These are phyloP conservation scores for Porites lobata DNA, from an alignment of 92 coral and sea anemone genomes.

Conservation along the genomic window DNA sequence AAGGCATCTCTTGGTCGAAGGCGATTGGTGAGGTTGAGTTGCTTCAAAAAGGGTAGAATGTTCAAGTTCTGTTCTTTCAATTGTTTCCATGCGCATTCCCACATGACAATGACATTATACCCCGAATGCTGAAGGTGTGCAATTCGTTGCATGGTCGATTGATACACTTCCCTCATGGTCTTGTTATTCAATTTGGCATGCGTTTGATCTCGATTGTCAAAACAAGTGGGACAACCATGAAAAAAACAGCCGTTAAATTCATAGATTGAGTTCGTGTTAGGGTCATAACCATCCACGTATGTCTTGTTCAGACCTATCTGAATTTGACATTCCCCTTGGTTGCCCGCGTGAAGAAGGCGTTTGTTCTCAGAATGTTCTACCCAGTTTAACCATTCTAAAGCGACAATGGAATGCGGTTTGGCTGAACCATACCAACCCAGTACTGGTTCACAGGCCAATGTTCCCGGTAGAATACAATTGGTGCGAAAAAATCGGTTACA, in stretches of 20 bases:
- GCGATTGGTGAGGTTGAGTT: not conserved
- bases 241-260: slow-evolving; percentile 2
- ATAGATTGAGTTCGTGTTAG: not conserved
- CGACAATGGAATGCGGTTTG: not conserved
- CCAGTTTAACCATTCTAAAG: slow-evolving; percentile 7
- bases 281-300: not conserved
- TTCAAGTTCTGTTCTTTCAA: too few species aligned
- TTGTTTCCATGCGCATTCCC: not conserved
- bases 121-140: not conserved
- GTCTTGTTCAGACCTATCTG: too few species aligned
- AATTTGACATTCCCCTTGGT: not conserved
- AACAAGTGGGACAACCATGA: not conserved
- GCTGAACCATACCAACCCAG: not conserved
- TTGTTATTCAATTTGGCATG: not conserved
- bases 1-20: not conserved
- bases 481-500: not conserved
- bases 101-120: not conserved
- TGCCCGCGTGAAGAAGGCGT: not conserved
- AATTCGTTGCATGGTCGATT: not conserved
- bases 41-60: not conserved
- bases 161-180: not conserved
- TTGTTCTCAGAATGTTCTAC: not conserved
- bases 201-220: too few species aligned
- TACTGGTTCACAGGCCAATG: not conserved
- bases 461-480: not conserved